Percentiles rank a stretch among this genome's conserved stretches.
Evolutionary conservation across 53 echinoderm and acorn worm genomes (phyloP).

Genomic region (Crossaster papposus): DNA sequence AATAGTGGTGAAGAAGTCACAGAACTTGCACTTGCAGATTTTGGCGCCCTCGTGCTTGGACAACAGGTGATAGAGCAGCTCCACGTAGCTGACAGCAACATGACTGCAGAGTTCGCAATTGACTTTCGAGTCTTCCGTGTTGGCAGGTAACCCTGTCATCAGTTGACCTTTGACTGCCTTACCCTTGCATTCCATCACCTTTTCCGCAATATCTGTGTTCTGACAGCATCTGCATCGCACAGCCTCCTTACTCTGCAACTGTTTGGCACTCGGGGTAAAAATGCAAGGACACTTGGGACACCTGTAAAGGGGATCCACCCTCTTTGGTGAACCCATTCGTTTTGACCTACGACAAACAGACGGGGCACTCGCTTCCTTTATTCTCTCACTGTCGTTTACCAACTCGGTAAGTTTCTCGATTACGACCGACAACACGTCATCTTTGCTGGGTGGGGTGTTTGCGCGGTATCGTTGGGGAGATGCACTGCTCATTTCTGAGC

Average conservation of each 20-base stretch:
- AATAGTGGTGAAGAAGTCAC: constrained; percentile 87
- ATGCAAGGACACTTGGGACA: constrained; percentile 92
- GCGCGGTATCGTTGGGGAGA: not conserved
- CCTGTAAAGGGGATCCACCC: constrained; percentile 60
- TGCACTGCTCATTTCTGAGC: not conserved
- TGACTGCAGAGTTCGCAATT: constrained; percentile 77
- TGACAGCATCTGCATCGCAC: constrained; percentile 83
- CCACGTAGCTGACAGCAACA: constrained; percentile 62
- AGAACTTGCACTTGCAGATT: constrained; percentile 90
- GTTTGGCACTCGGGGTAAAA: constrained; percentile 70
- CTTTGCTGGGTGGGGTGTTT: constrained; percentile 66
- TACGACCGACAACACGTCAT: constrained; percentile 92
- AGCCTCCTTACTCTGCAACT: constrained; percentile 51
- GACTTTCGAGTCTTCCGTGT: constrained; percentile 48
- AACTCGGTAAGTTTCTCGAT: constrained; percentile 96
- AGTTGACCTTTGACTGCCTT: not conserved
- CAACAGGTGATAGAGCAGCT: constrained; percentile 82
- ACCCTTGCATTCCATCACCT: constrained; percentile 7
- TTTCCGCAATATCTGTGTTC: constrained; percentile 60
- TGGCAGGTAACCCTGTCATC: constrained; percentile 16
- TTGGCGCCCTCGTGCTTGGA: constrained; percentile 76
- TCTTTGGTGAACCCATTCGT: not conserved
- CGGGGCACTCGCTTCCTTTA: constrained; percentile 46
- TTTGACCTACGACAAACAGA: not conserved
- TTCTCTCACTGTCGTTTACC: constrained; percentile 79